These are phyloP conservation scores for Lamprotornis superbus DNA, from an alignment of 2,113 vertebrate species.

Conservation along the genomic window DNA sequence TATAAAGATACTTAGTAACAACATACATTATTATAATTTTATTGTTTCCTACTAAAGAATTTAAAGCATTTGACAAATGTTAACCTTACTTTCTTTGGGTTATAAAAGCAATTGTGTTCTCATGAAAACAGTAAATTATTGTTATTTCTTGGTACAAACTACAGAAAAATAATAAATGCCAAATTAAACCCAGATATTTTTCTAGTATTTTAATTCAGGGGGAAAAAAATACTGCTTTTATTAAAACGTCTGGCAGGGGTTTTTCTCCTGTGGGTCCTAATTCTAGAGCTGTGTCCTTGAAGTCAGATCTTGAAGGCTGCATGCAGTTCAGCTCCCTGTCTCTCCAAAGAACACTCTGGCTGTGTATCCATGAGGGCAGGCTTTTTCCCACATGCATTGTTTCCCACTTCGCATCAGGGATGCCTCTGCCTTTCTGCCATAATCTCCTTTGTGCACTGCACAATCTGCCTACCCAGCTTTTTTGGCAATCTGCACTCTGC, in stretches of 20 bases:
- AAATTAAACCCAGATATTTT: neutral
- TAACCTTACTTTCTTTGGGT: neutral
- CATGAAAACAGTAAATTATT: neutral
- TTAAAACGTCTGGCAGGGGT: fast-evolving
- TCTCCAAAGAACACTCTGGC: neutral
- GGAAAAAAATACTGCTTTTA: neutral
- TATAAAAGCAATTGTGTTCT: neutral
- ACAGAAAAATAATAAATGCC: neutral
- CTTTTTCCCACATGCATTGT: neutral
- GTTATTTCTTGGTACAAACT: neutral
- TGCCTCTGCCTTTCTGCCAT: neutral
- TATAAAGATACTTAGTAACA: neutral
- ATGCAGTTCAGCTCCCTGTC: neutral
- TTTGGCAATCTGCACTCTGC: neutral
- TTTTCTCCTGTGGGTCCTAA: neutral
- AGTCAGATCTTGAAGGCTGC: neutral
- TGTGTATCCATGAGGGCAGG: neutral
- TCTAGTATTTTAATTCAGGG: neutral
- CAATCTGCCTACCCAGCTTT: neutral
- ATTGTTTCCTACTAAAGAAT: neutral
- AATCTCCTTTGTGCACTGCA: fast-evolving
- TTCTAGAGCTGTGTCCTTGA: neutral
- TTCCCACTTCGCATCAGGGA: neutral
- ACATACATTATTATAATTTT: neutral
- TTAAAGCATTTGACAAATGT: neutral